Percentiles rank a stretch among this genome's conserved stretches.
phyloP scores from a whole-genome alignment of 1,140 invertebrate species.

The Arctopsyche grandis region DNA sequence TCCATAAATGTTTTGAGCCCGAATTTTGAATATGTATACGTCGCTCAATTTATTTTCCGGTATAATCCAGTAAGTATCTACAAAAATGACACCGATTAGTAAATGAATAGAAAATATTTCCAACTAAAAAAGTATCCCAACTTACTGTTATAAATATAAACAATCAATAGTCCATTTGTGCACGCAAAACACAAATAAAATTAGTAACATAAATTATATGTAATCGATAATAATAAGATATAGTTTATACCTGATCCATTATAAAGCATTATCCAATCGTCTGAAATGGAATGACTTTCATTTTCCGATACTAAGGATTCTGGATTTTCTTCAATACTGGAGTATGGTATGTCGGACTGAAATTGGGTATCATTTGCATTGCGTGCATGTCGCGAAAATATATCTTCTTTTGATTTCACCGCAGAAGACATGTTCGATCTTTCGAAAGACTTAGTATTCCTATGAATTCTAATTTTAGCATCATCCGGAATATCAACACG shows the following conservation, averaged over 20 bases:
- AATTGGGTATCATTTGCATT: conserved; percentile 44
- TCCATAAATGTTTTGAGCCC: conserved; percentile 83
- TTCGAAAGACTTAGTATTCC: background rate
- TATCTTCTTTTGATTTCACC: background rate
- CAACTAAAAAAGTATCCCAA: background rate
- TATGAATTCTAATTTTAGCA: conserved; percentile 39
- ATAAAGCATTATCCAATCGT: conserved; percentile 78
- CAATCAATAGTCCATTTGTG: background rate
- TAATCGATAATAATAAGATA: background rate
- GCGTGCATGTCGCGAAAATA: conserved; percentile 1
- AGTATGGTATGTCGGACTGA: conserved; percentile 47
- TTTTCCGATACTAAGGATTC: conserved; percentile 56
- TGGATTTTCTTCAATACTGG: conserved; percentile 43
- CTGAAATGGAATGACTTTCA: conserved; percentile 61
- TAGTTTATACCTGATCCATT: conserved; percentile 76
- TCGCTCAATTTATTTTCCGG: conserved; percentile 74
- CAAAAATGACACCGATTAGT: conserved; percentile 39
- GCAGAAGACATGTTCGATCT: background rate
- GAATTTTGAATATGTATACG: conserved; percentile 76
- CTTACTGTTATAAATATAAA: background rate
- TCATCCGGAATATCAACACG: conserved; percentile 32
- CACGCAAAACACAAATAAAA: background rate
- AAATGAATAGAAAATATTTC: background rate
- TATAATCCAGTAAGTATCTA: conserved; percentile 83
- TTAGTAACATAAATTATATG: background rate